phyloP scores from a whole-genome alignment of 53 echinoderm and acorn worm species.

The Hippasteria phrygiana region DNA sequence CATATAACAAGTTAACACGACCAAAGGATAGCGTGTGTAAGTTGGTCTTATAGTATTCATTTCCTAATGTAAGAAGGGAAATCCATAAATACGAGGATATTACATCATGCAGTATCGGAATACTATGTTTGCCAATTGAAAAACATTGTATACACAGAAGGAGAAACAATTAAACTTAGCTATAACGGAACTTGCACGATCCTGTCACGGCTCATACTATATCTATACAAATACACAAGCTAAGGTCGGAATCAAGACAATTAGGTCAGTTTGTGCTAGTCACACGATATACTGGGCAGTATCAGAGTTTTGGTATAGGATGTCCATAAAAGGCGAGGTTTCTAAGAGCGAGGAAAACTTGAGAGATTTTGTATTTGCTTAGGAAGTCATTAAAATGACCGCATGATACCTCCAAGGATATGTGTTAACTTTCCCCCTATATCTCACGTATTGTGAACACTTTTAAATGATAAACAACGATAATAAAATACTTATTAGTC shows the following conservation, averaged over 20 bases:
- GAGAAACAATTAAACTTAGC: neutral
- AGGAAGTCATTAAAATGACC: conserved; percentile 19
- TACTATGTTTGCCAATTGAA: neutral
- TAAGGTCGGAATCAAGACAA: neutral
- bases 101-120: neutral
- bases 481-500: no score
- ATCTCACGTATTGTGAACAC: neutral
- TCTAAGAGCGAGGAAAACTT: neutral
- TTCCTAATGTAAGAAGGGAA: no score
- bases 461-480: no score
- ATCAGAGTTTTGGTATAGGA: neutral
- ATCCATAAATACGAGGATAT: neutral
- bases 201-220: neutral
- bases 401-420: neutral
- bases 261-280: neutral
- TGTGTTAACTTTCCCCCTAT: neutral
- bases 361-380: neutral
- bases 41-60: no score
- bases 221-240: no score
- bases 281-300: neutral
- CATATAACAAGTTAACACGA: no score
- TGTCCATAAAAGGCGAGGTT: neutral
- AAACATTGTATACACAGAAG: neutral
- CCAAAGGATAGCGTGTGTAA: neutral
- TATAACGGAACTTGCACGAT: neutral